Evolutionary conservation across 1,140 invertebrate species (phyloP).

Genomic region (Neodiprion virginianus): DNA sequence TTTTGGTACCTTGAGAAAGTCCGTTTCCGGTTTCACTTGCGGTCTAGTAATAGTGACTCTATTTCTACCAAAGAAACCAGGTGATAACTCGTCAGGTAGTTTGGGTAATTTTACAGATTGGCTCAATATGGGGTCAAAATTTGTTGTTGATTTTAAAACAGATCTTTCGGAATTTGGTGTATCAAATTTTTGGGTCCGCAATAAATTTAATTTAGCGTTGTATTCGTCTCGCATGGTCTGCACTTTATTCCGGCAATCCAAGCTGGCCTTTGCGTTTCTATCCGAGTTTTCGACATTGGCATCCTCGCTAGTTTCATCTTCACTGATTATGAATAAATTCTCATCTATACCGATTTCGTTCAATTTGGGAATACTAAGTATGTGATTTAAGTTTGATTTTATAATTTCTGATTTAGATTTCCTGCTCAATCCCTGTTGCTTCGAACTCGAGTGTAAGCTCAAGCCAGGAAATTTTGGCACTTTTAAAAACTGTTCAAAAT

Average conservation of each 20-base stretch:
- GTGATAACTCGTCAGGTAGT: not conserved
- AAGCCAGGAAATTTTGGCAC: not conserved
- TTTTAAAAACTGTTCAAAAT: not conserved
- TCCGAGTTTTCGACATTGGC: not conserved
- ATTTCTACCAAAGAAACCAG: constrained; percentile 20
- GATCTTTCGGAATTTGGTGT: too few species aligned
- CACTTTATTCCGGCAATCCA: too few species aligned
- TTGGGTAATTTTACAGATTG: not conserved
- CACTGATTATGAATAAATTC: not conserved
- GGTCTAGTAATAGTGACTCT: constrained; percentile 15
- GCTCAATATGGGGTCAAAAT: not conserved
- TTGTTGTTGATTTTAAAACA: not conserved
- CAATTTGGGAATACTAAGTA: constrained; percentile 6
- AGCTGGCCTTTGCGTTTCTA: not conserved
- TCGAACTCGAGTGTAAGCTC: not conserved
- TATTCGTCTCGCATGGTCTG: too few species aligned
- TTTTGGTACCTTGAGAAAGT: constrained; percentile 23
- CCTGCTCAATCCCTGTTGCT: not conserved
- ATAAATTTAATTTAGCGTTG: too few species aligned
- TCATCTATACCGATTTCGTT: not conserved
- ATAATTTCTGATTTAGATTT: constrained; percentile 1
- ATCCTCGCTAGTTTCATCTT: not conserved
- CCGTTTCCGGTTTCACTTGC: constrained; percentile 4
- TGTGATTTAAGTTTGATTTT: not conserved
- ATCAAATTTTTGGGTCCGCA: too few species aligned